Evolutionary conservation across 2,113 vertebrate species (phyloP).

Genomic region (Neolamprologus cancellatus): DNA sequence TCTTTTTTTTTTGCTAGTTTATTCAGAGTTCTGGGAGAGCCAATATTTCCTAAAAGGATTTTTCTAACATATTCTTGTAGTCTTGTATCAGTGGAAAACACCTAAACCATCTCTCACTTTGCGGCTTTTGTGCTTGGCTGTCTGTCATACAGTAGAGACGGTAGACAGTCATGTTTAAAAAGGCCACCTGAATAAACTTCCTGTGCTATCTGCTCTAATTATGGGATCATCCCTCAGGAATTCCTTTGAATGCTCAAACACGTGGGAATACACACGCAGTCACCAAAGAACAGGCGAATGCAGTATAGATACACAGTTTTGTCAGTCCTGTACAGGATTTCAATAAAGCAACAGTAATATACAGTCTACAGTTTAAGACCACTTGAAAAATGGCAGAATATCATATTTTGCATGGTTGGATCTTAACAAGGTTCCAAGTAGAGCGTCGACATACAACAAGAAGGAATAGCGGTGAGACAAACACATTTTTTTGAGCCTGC

Average conservation of each 20-base stretch:
- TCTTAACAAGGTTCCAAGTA: background rate
- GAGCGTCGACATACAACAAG: background rate
- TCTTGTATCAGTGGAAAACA: slow-evolving; percentile 8
- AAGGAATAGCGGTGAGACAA: background rate
- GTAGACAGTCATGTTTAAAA: slow-evolving; percentile 35
- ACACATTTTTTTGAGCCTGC: background rate
- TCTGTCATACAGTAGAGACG: slow-evolving; percentile 37
- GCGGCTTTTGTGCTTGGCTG: slow-evolving; percentile 11
- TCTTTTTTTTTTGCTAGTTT: background rate
- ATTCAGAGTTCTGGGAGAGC: background rate
- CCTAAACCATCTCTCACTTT: background rate
- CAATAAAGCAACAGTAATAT: background rate
- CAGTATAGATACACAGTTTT: background rate
- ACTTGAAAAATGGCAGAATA: background rate
- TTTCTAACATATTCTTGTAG: background rate
- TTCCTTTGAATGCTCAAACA: slow-evolving; percentile 29
- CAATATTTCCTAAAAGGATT: background rate
- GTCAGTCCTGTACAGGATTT: background rate
- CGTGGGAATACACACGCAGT: background rate
- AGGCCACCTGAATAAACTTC: slow-evolving; percentile 65
- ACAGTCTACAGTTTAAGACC: background rate
- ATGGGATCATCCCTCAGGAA: slow-evolving; percentile 64
- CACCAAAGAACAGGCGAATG: background rate
- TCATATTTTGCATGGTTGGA: background rate
- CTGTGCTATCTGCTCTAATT: slow-evolving; percentile 62